phyloP scores from a whole-genome alignment of 2,888 invertebrate species.

The Alsophila aescularia region DNA sequence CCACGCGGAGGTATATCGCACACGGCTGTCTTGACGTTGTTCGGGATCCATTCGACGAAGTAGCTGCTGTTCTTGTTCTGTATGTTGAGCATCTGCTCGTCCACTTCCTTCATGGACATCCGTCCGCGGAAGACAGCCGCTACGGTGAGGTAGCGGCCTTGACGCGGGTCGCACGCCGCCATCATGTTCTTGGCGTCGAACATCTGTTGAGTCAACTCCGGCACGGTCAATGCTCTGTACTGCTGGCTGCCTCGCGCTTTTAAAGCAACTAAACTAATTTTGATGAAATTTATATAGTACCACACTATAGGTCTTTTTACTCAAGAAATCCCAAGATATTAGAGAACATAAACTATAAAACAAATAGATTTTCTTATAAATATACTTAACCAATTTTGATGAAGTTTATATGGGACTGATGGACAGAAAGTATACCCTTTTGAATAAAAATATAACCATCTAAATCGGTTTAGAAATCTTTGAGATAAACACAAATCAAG shows the following conservation, averaged over 20 bases:
- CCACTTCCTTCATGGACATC: constrained; percentile 97
- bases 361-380: too few species aligned
- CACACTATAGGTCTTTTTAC: too few species aligned
- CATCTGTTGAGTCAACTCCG: constrained; percentile 95
- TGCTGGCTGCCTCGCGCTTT: constrained; percentile 94
- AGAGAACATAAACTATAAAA: too few species aligned
- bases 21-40: constrained; percentile 91
- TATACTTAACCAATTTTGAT: too few species aligned
- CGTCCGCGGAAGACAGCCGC: constrained; percentile 95
- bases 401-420: too few species aligned
- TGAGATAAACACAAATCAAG: too few species aligned
- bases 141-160: constrained; percentile 94
- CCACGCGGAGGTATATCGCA: constrained; percentile 90
- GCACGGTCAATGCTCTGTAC: constrained; percentile 93
- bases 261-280: too few species aligned
- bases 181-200: constrained; percentile 98
- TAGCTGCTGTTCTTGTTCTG: constrained; percentile 91
- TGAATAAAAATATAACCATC: too few species aligned
- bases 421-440: too few species aligned
- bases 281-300: too few species aligned
- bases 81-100: constrained; percentile 91
- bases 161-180: constrained; percentile 96
- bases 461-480: too few species aligned
- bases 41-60: constrained; percentile 93
- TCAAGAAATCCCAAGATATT: too few species aligned